These are phyloP conservation scores for Scolopax bukidnonensis DNA, from an alignment of 2,797 vertebrate genomes.

Conservation along the genomic window DNA sequence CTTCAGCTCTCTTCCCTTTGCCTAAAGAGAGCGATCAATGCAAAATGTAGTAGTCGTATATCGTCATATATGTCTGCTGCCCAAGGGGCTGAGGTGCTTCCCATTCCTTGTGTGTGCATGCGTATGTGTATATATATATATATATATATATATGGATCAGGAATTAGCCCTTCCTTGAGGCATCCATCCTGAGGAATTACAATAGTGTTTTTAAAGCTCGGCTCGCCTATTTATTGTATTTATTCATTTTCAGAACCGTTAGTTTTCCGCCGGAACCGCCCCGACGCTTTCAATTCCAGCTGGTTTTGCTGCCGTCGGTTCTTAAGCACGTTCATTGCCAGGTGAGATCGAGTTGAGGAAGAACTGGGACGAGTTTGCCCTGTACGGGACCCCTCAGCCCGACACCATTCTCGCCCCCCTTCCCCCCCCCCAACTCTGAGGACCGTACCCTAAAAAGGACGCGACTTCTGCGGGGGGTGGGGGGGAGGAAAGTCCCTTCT, in stretches of 20 bases:
- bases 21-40: not conserved
- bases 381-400: not conserved
- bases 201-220: not conserved
- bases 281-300: not conserved
- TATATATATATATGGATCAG: not conserved
- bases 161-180: not conserved
- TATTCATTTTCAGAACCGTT: not conserved
- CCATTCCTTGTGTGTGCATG: not conserved
- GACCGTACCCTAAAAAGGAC: not conserved
- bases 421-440: fast-evolving
- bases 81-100: not conserved
- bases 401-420: not conserved
- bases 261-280: not conserved
- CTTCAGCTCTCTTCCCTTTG: not conserved
- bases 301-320: not conserved
- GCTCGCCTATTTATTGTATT: not conserved
- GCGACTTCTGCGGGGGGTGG: not conserved
- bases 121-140: too few species aligned
- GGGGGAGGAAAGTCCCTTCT: not conserved
- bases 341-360: not conserved
- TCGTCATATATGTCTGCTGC: not conserved
- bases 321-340: not conserved
- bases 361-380: not conserved
- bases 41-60: not conserved
- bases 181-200: not conserved